phyloP scores from a whole-genome alignment of 2,888 invertebrate genomes.

The Molanna angustata region DNA sequence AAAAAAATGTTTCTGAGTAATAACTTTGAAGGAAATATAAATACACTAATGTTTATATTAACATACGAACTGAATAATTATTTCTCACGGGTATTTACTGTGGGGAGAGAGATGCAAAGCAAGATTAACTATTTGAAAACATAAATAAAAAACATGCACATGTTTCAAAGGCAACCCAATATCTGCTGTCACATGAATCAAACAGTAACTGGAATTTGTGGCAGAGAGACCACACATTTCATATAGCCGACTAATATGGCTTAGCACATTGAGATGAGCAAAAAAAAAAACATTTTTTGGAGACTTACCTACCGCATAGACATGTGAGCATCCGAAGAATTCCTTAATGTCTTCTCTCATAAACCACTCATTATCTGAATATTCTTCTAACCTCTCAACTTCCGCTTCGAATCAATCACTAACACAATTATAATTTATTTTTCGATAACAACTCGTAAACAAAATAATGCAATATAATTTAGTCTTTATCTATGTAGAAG shows the following conservation, averaged over 20 bases:
- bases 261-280: neutral
- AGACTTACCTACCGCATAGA: conserved; percentile 23
- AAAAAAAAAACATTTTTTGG: conserved; percentile 6
- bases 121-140: too few species aligned
- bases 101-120: too few species aligned
- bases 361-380: conserved; percentile 8
- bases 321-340: conserved; percentile 22
- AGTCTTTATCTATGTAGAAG: too few species aligned
- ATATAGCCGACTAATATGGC: neutral
- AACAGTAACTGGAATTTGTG: neutral
- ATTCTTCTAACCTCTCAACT: conserved; percentile 13
- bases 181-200: neutral
- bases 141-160: too few species aligned
- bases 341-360: conserved; percentile 18
- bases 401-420: conserved; percentile 12
- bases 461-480: too few species aligned
- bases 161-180: too few species aligned
- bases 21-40: too few species aligned
- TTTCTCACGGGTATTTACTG: too few species aligned
- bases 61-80: too few species aligned
- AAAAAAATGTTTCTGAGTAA: too few species aligned
- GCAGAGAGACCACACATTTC: conserved; percentile 1
- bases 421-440: conserved; percentile 15
- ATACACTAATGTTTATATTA: too few species aligned
- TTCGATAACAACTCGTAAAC: conserved; percentile 11